Percentiles rank a stretch among this genome's conserved stretches.
Conservation (phyloP, 2,113 vertebrate genomes). For the Zeus faber region DNA sequence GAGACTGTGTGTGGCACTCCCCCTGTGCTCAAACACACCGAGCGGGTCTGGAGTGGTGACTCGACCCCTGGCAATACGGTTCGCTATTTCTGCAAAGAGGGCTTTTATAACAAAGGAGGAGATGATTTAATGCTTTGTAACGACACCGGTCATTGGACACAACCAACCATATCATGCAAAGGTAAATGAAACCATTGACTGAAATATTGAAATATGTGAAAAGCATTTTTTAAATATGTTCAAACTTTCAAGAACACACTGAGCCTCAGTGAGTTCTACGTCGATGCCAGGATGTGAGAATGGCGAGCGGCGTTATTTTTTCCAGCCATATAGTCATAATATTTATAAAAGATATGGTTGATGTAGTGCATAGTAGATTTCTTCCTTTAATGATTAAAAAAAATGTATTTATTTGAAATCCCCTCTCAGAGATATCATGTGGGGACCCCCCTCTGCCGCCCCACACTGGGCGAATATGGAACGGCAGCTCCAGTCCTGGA, state of each 20-base stretch:
- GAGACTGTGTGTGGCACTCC: constrained; percentile 60
- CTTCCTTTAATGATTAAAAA: too few relatives aligned
- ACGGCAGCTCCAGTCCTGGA: constrained; percentile 64
- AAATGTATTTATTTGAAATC: too few relatives aligned
- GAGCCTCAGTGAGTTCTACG: too few relatives aligned
- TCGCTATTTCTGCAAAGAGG: constrained; percentile 56
- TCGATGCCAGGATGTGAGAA: too few relatives aligned
- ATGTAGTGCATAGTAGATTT: background rate
- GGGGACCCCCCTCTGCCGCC: constrained; percentile 68
- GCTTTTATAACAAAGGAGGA: constrained; percentile 56
- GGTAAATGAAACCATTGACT: constrained; percentile 37
- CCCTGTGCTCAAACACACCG: constrained; percentile 43
- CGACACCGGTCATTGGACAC: constrained; percentile 56
- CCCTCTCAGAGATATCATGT: constrained; percentile 72
- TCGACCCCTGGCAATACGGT: constrained; percentile 47
- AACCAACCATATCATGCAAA: constrained; percentile 51
- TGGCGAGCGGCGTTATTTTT: too few relatives aligned
- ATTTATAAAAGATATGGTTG: background rate
- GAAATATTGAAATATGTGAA: background rate
- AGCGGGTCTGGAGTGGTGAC: constrained; percentile 40
- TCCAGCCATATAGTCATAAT: too few relatives aligned
- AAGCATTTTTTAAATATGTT: too few relatives aligned
- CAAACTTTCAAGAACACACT: too few relatives aligned
- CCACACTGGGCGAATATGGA: constrained; percentile 72
- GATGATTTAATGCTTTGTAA: constrained; percentile 41